phyloP scores from a whole-genome alignment of 1,140 invertebrate species.

The Brachionus asplanchnoidis region DNA sequence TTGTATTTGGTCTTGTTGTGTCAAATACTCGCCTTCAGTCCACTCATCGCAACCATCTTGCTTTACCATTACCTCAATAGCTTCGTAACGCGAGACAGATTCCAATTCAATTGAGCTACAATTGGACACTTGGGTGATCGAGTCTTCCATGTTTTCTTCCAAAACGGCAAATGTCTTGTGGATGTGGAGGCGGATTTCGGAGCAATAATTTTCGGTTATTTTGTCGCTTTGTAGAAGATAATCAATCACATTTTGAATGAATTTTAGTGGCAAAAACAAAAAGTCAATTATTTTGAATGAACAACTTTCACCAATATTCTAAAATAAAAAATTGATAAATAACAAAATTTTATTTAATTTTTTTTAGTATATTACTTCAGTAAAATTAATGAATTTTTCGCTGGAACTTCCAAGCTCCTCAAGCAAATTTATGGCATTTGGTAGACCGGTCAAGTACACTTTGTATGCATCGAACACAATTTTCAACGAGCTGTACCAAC shows the following conservation, averaged over 20 bases:
- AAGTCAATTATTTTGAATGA: slow-evolving; percentile 30
- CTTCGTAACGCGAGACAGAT: background rate
- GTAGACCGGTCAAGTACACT: slow-evolving; percentile 17
- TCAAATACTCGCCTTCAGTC: background rate
- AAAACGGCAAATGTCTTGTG: background rate
- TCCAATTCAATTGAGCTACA: slow-evolving; percentile 1
- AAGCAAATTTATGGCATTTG: background rate
- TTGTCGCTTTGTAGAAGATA: background rate
- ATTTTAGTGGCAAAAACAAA: slow-evolving; percentile 29
- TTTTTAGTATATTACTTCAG: background rate
- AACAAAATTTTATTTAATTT: background rate
- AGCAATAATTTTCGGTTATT: background rate
- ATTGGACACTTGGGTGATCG: background rate
- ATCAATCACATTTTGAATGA: background rate
- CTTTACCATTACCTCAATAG: background rate
- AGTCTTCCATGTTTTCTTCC: background rate
- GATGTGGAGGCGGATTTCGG: background rate
- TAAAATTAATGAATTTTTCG: slow-evolving; percentile 6
- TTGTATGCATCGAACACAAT: slow-evolving; percentile 37
- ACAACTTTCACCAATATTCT: background rate
- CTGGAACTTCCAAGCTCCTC: background rate
- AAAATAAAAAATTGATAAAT: background rate
- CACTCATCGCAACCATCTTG: background rate
- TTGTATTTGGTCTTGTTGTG: background rate
- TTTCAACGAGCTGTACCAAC: background rate